Base-by-base conservation (phyloP, 2,113 vertebrate species). In the Podarcis cretensis region DNA sequence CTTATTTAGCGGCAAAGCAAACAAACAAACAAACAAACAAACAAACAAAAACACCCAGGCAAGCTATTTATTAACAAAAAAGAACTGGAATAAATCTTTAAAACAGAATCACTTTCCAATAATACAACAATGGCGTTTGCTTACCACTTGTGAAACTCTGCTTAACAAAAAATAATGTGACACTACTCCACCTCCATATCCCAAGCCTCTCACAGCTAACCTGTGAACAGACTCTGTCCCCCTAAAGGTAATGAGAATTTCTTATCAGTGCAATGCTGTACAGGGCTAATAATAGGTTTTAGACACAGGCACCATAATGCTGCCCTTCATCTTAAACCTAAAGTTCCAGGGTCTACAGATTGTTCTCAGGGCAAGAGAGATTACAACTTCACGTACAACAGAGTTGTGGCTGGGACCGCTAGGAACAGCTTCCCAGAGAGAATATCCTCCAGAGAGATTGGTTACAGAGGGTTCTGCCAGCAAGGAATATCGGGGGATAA, bases 1-100 rank as follows among this genome's bases (percentile, higher is more conserved):
- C 95, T 96, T 94, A 89, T 23, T 89, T 89, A 25, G 0, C 40
- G 32, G 43, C 23, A 78, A 5, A 54, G 48, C 48, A 54, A 2
- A 54, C 3, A 37, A 37, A 37, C 3, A 37, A 37, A 37, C 37
- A 74, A 87, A 74, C 32, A 66, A n/a, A n/a, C n/a, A n/a, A 23
- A 27, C 48, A 59, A 77, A 81, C 1, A 57, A 48, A 85, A 91
- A 0, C 13, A 63, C 59, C 18, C 83, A 90, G 80, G 37, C 76
- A 79, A 68, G 4, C 9, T 40, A 18, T 37, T 27, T 48, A 82
- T 30, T 90, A 20, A 13, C 27, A 82, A 93, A 2, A 43, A 74
- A 90, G 21, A 23, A 83, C 63, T 8, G 35, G 32, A 0, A 40
- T 43, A 88, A 80, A 79, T 87, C 43, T 54, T 54, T 54, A 54